Evolutionary conservation across 2,113 vertebrate genomes (phyloP).

Genomic region (Leptocoma aspasia): DNA sequence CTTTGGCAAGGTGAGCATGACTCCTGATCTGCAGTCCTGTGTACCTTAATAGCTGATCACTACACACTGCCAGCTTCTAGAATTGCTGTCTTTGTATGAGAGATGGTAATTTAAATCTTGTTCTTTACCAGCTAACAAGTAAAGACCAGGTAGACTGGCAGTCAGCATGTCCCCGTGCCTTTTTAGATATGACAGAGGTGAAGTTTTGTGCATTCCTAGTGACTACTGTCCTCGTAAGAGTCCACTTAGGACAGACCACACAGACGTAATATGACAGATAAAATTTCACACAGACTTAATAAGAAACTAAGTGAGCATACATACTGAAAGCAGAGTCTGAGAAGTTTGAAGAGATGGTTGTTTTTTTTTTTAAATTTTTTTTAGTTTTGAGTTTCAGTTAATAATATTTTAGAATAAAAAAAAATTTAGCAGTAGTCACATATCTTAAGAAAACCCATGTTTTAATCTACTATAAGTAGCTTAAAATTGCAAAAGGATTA

Average conservation of each 20-base stretch:
- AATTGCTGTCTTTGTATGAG: neutral
- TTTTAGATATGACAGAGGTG: neutral
- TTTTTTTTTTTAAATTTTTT: accelerated
- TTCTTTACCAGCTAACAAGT: neutral
- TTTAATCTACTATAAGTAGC: neutral
- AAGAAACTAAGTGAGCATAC: neutral
- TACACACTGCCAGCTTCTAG: accelerated
- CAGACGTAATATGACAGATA: neutral
- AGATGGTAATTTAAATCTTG: neutral
- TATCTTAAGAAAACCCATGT: neutral
- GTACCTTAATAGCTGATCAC: neutral
- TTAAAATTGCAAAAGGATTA: neutral
- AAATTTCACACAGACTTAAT: neutral
- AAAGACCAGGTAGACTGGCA: neutral
- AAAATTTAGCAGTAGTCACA: neutral
- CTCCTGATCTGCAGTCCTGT: neutral
- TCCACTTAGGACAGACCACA: neutral
- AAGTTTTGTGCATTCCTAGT: neutral
- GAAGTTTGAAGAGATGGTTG: neutral
- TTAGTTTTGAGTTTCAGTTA: neutral
- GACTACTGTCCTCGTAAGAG: neutral
- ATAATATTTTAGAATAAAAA: neutral
- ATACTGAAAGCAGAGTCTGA: neutral
- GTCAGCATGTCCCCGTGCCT: neutral
- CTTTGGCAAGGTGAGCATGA: neutral